A percentile compares a stretch with the other conserved stretches of the same genome.
These are phyloP conservation scores for Holothuria glaberrima DNA, from an alignment of 35 echinoderm and acorn worm species.

Conservation along the genomic window DNA sequence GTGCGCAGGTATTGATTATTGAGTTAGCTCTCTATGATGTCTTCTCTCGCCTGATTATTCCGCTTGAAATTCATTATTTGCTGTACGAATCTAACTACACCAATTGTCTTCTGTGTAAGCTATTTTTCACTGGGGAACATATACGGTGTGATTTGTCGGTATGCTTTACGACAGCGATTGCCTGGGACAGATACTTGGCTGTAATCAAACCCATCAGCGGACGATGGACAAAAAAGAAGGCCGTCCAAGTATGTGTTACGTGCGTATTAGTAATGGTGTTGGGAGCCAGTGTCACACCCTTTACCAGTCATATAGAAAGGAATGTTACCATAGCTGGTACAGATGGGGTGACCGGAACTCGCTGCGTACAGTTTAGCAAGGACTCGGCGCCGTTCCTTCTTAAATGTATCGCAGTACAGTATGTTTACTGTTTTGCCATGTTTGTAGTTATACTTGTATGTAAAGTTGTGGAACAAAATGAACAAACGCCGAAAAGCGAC, in stretches of 20 bases:
- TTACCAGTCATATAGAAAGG: not conserved
- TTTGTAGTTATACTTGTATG: slow-evolving; percentile 6
- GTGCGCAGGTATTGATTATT: too few species aligned
- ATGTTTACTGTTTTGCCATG: not conserved
- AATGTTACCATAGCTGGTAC: not conserved
- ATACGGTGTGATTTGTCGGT: slow-evolving; percentile 20
- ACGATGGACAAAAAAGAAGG: slow-evolving; percentile 5
- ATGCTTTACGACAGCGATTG: slow-evolving; percentile 19
- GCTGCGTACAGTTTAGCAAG: not conserved
- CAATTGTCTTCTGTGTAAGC: too few species aligned
- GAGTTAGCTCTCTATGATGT: too few species aligned
- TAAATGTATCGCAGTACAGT: not conserved
- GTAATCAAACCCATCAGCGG: slow-evolving; percentile 15
- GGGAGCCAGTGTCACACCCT: not conserved
- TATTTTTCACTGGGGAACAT: not conserved
- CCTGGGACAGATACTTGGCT: slow-evolving; percentile 49
- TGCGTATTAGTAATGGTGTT: not conserved
- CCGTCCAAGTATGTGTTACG: not conserved
- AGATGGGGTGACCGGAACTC: not conserved
- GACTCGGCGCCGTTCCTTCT: not conserved
- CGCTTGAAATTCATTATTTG: too few species aligned
- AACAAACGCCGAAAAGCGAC: not conserved
- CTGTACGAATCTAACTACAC: too few species aligned
- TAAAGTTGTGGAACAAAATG: not conserved
- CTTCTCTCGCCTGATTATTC: too few species aligned